A percentile compares a stretch with the other conserved stretches of the same genome.
Conservation (phyloP, 2,888 invertebrate species). For the Loripinus fragilis region DNA sequence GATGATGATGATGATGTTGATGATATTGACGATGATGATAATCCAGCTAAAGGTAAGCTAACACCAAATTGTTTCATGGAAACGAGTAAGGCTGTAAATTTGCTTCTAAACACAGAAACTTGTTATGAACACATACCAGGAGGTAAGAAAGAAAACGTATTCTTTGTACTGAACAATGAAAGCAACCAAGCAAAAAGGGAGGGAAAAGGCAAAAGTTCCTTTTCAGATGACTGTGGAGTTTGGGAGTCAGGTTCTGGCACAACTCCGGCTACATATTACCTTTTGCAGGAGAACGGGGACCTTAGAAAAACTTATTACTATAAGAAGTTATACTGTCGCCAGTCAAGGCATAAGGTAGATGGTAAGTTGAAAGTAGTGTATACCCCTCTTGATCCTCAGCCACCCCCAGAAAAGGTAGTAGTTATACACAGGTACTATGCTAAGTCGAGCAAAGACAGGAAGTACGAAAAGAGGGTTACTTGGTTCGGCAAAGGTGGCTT, state of each 20-base stretch:
- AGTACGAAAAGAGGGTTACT: conserved; percentile 47
- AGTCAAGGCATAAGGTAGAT: conserved; percentile 3
- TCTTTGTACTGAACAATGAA: conserved; percentile 35
- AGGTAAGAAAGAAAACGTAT: conserved; percentile 43
- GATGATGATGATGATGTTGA: neutral
- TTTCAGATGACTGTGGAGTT: conserved; percentile 11
- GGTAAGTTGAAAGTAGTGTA: conserved; percentile 7
- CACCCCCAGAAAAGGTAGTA: conserved; percentile 13
- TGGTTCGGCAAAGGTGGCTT: conserved; percentile 36
- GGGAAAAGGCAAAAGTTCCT: neutral
- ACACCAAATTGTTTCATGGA: neutral
- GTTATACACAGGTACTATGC: conserved; percentile 33
- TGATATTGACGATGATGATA: conserved; percentile 10
- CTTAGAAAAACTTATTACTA: conserved; percentile 13
- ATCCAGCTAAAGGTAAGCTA: neutral
- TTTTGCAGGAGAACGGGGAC: conserved; percentile 17
- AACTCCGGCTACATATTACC: neutral
- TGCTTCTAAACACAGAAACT: neutral
- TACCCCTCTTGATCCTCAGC: conserved; percentile 37
- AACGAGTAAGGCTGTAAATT: neutral
- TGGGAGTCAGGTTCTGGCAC: neutral
- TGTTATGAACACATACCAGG: conserved; percentile 21
- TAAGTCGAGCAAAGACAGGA: conserved; percentile 13
- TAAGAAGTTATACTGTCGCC: conserved; percentile 5
- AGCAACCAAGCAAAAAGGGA: conserved; percentile 24